phyloP scores from a whole-genome alignment of 1,140 invertebrate species.

The Euwallacea similis region DNA sequence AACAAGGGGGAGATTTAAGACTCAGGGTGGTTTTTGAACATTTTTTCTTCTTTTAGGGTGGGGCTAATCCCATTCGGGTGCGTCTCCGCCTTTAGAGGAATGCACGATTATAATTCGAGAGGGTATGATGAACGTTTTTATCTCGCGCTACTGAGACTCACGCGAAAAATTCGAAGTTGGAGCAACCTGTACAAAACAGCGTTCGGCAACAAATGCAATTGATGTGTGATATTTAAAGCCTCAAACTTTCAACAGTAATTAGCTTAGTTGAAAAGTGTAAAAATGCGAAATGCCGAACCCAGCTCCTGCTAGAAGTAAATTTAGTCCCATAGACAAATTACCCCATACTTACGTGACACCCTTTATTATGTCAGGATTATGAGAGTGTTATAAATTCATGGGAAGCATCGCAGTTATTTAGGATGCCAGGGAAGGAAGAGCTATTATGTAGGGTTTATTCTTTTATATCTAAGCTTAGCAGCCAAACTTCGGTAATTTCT shows the following conservation, averaged over 20 bases:
- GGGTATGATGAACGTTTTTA: no score
- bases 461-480: no score
- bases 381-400: not conserved
- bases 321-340: not conserved
- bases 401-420: constrained; percentile 1
- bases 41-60: not conserved
- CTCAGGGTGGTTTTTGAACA: not conserved
- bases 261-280: no score
- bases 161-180: no score
- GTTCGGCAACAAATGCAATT: no score
- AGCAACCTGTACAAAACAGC: no score
- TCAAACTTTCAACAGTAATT: no score
- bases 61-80: not conserved
- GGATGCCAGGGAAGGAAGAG: not conserved
- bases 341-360: not conserved
- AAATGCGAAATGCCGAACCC: no score
- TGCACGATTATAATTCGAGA: not conserved
- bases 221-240: no score
- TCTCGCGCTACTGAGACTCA: no score
- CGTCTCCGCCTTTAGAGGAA: not conserved
- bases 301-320: not conserved
- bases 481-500: no score
- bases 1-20: constrained; percentile 4
- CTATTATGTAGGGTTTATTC: no score
- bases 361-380: constrained; percentile 6